Conservation (phyloP, 2,888 invertebrate species). For the Ormyrus labotus region DNA sequence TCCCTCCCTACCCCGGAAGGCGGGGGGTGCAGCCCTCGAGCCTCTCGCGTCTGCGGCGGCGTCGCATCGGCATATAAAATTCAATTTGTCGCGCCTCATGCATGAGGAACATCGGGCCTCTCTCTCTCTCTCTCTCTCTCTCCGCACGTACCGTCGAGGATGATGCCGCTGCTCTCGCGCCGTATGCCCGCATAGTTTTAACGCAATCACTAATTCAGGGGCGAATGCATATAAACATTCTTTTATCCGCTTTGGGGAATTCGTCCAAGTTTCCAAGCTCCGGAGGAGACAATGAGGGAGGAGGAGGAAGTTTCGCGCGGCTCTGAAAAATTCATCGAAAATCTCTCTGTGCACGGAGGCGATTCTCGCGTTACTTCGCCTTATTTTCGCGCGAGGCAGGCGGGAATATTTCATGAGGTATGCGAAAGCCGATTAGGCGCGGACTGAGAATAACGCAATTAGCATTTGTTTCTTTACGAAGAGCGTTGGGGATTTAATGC, state of each 20-base stretch:
- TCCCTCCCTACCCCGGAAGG: no score
- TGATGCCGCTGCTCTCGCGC: neutral
- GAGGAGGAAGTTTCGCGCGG: neutral
- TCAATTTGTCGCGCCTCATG: slow-evolving; percentile 35
- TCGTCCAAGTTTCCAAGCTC: slow-evolving; percentile 35
- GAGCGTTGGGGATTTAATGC: no score
- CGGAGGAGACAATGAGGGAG: slow-evolving; percentile 29
- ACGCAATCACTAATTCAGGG: slow-evolving; percentile 68
- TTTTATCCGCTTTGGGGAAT: slow-evolving; percentile 66
- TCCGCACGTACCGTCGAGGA: neutral
- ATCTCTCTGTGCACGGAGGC: slow-evolving; percentile 15
- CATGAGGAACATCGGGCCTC: neutral
- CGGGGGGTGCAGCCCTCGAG: no score
- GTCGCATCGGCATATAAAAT: slow-evolving; percentile 23
- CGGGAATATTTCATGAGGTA: slow-evolving; percentile 16
- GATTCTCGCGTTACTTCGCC: slow-evolving; percentile 26
- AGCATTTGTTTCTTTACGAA: neutral
- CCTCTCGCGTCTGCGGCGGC: neutral
- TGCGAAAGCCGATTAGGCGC: slow-evolving; percentile 33
- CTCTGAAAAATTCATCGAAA: slow-evolving; percentile 44
- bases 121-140: no score
- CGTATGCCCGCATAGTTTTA: slow-evolving; percentile 58
- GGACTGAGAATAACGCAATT: slow-evolving; percentile 1
- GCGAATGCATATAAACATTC: slow-evolving; percentile 70
- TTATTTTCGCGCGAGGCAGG: neutral